A percentile compares a stretch with the other conserved stretches of the same genome.
Conservation (phyloP, 2,797 vertebrate genomes). For the Poeciliopsis infans region DNA sequence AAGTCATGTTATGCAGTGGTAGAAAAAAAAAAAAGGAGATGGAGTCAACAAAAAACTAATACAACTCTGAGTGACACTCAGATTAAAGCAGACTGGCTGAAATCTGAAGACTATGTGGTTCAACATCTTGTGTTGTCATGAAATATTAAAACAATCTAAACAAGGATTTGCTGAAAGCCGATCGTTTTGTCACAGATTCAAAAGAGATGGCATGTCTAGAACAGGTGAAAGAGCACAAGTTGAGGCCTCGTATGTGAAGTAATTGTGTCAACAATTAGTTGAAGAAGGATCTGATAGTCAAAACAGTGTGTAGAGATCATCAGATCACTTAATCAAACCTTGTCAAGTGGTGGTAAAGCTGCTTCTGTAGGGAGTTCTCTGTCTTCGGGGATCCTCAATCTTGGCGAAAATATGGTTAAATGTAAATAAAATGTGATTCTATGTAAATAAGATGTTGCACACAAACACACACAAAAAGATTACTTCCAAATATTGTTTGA, state of each 20-base stretch:
- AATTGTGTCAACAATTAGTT: neutral
- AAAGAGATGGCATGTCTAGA: neutral
- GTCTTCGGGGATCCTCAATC: neutral
- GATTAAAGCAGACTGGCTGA: neutral
- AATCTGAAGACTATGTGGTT: neutral
- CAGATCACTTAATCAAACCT: neutral
- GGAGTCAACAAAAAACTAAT: neutral
- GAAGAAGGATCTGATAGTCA: neutral
- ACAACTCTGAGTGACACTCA: neutral
- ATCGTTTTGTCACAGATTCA: neutral
- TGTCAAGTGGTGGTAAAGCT: neutral
- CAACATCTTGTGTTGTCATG: neutral
- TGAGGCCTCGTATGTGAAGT: neutral
- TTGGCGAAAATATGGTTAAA: neutral
- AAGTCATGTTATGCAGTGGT: conserved; percentile 4
- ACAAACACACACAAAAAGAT: conserved; percentile 6
- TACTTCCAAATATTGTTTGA: conserved; percentile 53
- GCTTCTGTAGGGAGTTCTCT: neutral
- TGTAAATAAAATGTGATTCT: too few species aligned
- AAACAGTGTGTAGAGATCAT: neutral
- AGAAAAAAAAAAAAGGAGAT: neutral
- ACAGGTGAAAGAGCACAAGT: too few species aligned
- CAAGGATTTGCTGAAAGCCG: conserved; percentile 35
- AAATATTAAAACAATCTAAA: neutral
- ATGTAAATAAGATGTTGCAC: conserved; percentile 17